Base-by-base conservation (phyloP, 2,113 vertebrate species). In the Cinclus cinclus region DNA sequence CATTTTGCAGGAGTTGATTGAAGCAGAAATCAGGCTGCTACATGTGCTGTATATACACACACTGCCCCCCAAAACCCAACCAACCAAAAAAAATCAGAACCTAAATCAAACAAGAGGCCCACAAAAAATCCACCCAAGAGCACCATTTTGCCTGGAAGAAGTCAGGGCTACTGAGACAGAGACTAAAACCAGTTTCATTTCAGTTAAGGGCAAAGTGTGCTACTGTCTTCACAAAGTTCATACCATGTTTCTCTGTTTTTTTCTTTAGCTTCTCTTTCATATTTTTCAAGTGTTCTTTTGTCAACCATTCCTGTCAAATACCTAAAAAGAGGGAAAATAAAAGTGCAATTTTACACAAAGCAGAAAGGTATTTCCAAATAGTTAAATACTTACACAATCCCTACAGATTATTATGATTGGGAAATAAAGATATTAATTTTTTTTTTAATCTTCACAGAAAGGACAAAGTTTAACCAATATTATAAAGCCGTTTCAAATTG, bases 241-340 rank as follows among this genome's bases (percentile, higher is more conserved):
- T 98, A 99, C 99, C 99, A 99, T 75, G 99, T 99, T 98, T 99
- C 99, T 98, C 99, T 99, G 98, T 99, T 99, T 98, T 99, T 99
- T 95, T 99, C 99, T 98, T 99, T 99, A 53, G 99, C 99, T 98
- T 99, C 99, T 97, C 99, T 98, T 98, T 99, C 99, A 35, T 99
- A 99, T 98, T 99, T 99, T 95, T 99, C 99, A 97, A 99, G 98
- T 68, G 99, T 99, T 96, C 99, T 98, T 98, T 99, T 99, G 65
- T 99, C 99, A 98, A 99, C 99, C 99, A 99, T 99, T 95, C 99
- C 99, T 86, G 99, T 99, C 95, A 99, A 97, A 97, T 99, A 99
- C 99, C 99, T 99, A 74, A 64, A 89, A 71, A 77, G 8, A 15
- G 7, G 11, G 20, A 30, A 7, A 23, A 64, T 15, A 58, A 39